Evolutionary conservation across 2,113 vertebrate genomes (phyloP).

Genomic region (Marmota monax): DNA sequence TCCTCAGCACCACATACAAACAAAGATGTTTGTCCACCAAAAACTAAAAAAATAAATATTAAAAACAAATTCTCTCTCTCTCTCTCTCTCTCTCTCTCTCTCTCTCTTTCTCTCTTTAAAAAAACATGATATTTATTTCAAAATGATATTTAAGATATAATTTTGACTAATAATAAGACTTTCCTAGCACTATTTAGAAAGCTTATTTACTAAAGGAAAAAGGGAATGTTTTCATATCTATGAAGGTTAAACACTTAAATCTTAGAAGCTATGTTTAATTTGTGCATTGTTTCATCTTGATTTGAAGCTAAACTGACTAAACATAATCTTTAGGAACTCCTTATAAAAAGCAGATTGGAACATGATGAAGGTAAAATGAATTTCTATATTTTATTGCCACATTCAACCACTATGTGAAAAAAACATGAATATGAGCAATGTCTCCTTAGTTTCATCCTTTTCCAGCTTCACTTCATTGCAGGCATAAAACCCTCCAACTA

Average conservation of each 20-base stretch:
- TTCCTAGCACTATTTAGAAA: not conserved
- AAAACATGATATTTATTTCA: not conserved
- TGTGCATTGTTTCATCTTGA: not conserved
- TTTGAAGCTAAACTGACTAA: not conserved
- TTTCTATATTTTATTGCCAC: not conserved
- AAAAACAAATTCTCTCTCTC: too few relatives aligned
- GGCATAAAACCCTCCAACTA: not conserved
- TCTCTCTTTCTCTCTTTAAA: too few relatives aligned
- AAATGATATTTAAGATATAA: constrained; percentile 6
- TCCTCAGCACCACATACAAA: too few relatives aligned
- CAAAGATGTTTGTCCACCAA: too few relatives aligned
- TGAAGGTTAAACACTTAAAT: constrained; percentile 10
- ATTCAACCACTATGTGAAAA: not conserved
- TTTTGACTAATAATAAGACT: constrained; percentile 4
- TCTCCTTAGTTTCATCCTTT: not conserved
- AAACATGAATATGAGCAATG: not conserved
- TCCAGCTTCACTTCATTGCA: not conserved
- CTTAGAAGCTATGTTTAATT: not conserved
- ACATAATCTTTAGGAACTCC: not conserved
- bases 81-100: too few relatives aligned
- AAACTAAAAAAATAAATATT: too few relatives aligned
- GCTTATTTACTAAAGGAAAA: not conserved
- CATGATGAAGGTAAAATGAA: constrained; percentile 2
- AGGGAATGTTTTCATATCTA: not conserved
- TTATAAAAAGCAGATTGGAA: not conserved